Evolutionary conservation across 2,797 vertebrate species (phyloP), one percentile per base, ranked within the genome.

Genomic region (Clarias fuscus): DNA sequence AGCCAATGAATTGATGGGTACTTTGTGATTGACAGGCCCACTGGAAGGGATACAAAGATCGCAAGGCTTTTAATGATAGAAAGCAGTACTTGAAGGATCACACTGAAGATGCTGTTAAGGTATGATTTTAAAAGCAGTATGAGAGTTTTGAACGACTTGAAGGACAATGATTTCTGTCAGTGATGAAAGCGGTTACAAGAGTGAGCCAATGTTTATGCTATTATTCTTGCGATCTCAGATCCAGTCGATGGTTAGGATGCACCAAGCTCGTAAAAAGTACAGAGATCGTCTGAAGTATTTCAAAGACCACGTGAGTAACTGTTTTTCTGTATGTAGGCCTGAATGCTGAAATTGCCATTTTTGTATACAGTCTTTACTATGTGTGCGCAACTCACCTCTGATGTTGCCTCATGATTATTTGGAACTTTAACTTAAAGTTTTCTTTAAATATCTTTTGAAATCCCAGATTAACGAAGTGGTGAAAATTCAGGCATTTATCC

Each of bases 401-500:
- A 37, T 24, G 37, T 15, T 7, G 1, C 7, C 5, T 3, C 3
- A 56, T 58, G 62, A 56, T 83, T n/a, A 64, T 79, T 20, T 15
- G 17, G 24, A 43, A 15, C 72, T 82, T 22, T 40, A 78, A 82
- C 82, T 13, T 33, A 33, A 33, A 2, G 37, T 48, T 11, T 78
- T 53, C 20, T 1, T 43, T 30, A 7, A 24, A 91, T 80, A 87
- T 22, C 80, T 67, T n/a, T 80, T 82, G 37, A 22, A 67, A 0
- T 82, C 87, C 30, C 93, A 99, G 98, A 98, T 98, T 90, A 91
- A 96, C 59, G 97, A 99, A 7, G 96, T 99, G 89, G 93, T 99
- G 91, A 99, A 99, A 95, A 98, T 99, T 90, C 98, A 99, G 94
- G 98, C 98, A 5, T 99, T 99, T 90, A 98, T 99, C 83, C 95